Conservation (phyloP, 2,797 vertebrate genomes). For the Pteronotus mesoamericanus region DNA sequence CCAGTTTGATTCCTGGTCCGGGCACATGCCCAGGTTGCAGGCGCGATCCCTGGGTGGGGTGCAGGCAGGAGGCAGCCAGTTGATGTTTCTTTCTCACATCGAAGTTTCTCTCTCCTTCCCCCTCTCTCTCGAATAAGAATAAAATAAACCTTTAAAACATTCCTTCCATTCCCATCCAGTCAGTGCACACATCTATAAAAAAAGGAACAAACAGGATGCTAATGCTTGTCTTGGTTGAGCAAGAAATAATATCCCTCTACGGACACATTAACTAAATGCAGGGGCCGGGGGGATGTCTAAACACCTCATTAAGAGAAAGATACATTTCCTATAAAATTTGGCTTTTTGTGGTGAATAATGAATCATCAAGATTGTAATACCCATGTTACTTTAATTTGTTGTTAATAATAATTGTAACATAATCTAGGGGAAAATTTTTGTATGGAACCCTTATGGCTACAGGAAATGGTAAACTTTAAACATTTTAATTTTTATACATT, state of each 20-base stretch:
- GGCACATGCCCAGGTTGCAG: neutral
- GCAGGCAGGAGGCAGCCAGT: neutral
- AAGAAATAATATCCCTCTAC: neutral
- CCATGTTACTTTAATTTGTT: neutral
- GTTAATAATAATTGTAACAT: neutral
- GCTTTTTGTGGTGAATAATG: neutral
- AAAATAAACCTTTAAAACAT: neutral
- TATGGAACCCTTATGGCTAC: neutral
- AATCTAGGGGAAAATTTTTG: neutral
- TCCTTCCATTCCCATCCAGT: neutral
- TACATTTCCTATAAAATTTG: neutral
- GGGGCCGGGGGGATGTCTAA: too few species aligned
- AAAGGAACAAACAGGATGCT: neutral
- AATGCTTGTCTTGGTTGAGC: neutral
- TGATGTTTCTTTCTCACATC: neutral
- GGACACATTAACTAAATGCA: neutral
- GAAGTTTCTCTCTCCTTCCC: neutral
- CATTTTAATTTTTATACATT: neutral
- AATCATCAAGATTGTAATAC: neutral
- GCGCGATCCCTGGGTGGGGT: neutral
- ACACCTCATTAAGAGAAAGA: neutral
- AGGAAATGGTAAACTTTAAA: neutral
- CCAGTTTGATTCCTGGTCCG: neutral
- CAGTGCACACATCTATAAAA: neutral
- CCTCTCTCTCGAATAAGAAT: neutral